A percentile compares a stretch with the other conserved stretches of the same genome.
Conservation (phyloP, 2,113 vertebrate species). For the Phaetusa simplex region DNA sequence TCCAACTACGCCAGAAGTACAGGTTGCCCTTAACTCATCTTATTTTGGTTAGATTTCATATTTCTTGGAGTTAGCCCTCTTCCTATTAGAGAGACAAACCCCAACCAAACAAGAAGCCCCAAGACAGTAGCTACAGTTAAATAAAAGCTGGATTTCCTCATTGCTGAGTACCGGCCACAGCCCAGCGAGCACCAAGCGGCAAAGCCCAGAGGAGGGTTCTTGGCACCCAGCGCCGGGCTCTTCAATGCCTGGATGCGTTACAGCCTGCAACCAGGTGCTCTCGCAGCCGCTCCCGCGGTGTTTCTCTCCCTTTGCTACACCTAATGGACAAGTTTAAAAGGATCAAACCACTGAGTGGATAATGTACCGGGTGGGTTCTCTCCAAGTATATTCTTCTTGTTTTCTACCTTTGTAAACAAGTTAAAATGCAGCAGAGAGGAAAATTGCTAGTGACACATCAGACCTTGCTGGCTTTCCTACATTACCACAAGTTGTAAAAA, state of each 20-base stretch:
- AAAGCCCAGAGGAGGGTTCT: neutral
- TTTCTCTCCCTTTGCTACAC: neutral
- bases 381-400: neutral
- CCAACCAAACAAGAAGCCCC: neutral
- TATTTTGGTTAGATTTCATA: neutral
- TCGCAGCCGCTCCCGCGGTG: accelerated
- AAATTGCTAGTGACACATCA: neutral
- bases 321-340: neutral
- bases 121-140: neutral
- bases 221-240: neutral
- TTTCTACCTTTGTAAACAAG: neutral
- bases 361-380: neutral
- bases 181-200: neutral
- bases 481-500: neutral
- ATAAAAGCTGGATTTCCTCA: neutral
- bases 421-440: neutral
- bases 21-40: neutral
- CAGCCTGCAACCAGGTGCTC: neutral
- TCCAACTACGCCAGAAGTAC: neutral
- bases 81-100: neutral
- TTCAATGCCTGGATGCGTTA: neutral
- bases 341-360: neutral
- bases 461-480: neutral
- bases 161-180: neutral
- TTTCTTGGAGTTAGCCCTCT: neutral